Evolutionary conservation across 2,888 invertebrate genomes (phyloP), one percentile per base, ranked within the genome.

Genomic region (Plagodis pulveraria): DNA sequence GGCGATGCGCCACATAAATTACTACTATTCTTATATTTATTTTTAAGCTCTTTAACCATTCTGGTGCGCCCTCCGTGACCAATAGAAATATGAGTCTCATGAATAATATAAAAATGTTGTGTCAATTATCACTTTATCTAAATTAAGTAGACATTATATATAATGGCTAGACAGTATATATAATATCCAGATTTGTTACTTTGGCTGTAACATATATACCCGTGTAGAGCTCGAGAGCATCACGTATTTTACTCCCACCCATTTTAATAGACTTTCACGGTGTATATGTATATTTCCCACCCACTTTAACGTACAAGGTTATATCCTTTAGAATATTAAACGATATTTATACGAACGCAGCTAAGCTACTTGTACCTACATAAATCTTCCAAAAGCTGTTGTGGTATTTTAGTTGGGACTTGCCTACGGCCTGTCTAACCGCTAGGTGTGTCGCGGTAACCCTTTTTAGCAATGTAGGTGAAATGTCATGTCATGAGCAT

Each of bases 221-320:
- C 35, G 42, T 22, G 44, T 43, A 62, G 58, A 51, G 45, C 34
- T 51, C 41, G 61, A 47, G 54, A 54, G 51, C 45, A 45, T 58
- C 48, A 46, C 46, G 43, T 51, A 63, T 51, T 63, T 63, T 59
- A 64, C 59, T 58, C 53, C 56, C 56, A 51, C 56, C 56, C 62
- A 61, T 53, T 64, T 66, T 57, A 47, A 52, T 62, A 56, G 53
- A 52, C 51, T 56, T 64, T 56, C 55, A 33, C 43, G 43, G 50
- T 50, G 62, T 58, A 61, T 43, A 63, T 43, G 47, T 58, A 58
- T 54, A 46, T 63, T 62, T 61, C 61, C 60, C 52, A 59, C 53
- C 43, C 51, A 54, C 55, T 40, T 51, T 58, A 60, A 56, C 54
- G 45, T 12, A 51, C 62, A 68, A 68, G 66, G 68, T 64, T 61